A percentile compares a stretch with the other conserved stretches of the same genome.
These are phyloP conservation scores for Mylabris phalerata DNA, from an alignment of 1,140 invertebrate species.

Conservation along the genomic window DNA sequence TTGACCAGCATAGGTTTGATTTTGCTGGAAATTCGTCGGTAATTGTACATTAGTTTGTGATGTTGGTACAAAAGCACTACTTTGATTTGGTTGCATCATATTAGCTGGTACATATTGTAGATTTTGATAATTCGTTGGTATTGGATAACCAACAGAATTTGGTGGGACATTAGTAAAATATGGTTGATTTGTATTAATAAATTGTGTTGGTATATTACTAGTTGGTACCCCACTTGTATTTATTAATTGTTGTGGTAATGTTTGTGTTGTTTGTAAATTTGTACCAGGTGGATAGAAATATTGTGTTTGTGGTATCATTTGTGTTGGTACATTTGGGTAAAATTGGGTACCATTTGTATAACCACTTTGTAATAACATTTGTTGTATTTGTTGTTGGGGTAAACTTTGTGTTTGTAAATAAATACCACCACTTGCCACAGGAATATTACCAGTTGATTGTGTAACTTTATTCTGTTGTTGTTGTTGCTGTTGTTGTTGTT, in stretches of 20 bases:
- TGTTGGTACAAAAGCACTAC: slow-evolving; percentile 39
- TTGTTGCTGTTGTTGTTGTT: not conserved
- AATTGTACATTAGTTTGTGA: slow-evolving; percentile 31
- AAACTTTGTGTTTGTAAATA: slow-evolving; percentile 40
- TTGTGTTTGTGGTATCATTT: slow-evolving; percentile 36
- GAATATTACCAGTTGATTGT: slow-evolving; percentile 26
- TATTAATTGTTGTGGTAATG: slow-evolving; percentile 25
- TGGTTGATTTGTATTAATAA: slow-evolving; percentile 33
- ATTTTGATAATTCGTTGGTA: slow-evolving; percentile 35
- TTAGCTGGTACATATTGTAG: slow-evolving; percentile 37
- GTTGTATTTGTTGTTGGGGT: slow-evolving; percentile 40
- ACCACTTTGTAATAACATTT: slow-evolving; percentile 36
- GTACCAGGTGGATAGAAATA: slow-evolving; percentile 36
- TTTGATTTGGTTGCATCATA: slow-evolving; percentile 32
- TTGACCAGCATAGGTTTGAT: slow-evolving; percentile 36
- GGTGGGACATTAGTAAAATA: slow-evolving; percentile 34
- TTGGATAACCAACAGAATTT: slow-evolving; percentile 28
- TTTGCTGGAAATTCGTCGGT: slow-evolving; percentile 38
- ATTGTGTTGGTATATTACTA: slow-evolving; percentile 32
- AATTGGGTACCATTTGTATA: slow-evolving; percentile 34
- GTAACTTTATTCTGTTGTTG: slow-evolving; percentile 21
- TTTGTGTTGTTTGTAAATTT: slow-evolving; percentile 31
- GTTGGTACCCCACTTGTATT: slow-evolving; percentile 21
- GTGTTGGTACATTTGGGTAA: slow-evolving; percentile 33
- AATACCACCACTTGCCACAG: slow-evolving; percentile 20